Conservation (phyloP, 2,113 vertebrate genomes). For the Oceanodroma tethys region DNA sequence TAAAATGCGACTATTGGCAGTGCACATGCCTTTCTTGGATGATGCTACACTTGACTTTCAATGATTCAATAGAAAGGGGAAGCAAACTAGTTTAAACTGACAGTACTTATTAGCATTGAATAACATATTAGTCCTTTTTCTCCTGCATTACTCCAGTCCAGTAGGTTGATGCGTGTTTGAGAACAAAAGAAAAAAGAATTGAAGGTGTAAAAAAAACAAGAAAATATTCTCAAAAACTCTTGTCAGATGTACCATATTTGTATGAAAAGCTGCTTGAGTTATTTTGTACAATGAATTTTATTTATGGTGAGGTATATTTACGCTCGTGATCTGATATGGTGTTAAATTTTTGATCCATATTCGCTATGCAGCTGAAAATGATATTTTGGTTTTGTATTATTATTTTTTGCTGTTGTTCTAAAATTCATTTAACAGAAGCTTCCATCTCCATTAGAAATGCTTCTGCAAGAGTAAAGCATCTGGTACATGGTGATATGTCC, state of each 20-base stretch:
- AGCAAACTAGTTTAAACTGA: slow-evolving; percentile 5
- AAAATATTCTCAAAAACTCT: slow-evolving; percentile 49
- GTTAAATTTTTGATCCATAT: slow-evolving; percentile 76
- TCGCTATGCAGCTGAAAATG: slow-evolving; percentile 77
- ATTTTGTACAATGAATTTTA: slow-evolving; percentile 82
- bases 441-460: slow-evolving; percentile 76
- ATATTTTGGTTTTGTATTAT: slow-evolving; percentile 76
- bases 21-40: not conserved
- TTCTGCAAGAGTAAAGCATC: slow-evolving; percentile 70
- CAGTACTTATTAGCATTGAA: slow-evolving; percentile 37
- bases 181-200: slow-evolving; percentile 46
- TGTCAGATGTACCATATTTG: slow-evolving; percentile 81
- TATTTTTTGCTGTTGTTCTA: slow-evolving; percentile 62
- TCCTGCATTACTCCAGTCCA: slow-evolving; percentile 36
- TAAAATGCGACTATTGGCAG: not conserved
- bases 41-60: not conserved
- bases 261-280: slow-evolving; percentile 77
- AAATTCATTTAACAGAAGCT: slow-evolving; percentile 69
- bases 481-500: slow-evolving; percentile 55
- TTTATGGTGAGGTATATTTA: slow-evolving; percentile 82
- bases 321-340: slow-evolving; percentile 74
- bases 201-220: slow-evolving; percentile 65
- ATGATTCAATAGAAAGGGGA: not conserved
- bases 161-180: slow-evolving; percentile 57
- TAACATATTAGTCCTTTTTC: not conserved